Base-by-base conservation (phyloP, 2,888 invertebrate species). In the Tortrix viridana region DNA sequence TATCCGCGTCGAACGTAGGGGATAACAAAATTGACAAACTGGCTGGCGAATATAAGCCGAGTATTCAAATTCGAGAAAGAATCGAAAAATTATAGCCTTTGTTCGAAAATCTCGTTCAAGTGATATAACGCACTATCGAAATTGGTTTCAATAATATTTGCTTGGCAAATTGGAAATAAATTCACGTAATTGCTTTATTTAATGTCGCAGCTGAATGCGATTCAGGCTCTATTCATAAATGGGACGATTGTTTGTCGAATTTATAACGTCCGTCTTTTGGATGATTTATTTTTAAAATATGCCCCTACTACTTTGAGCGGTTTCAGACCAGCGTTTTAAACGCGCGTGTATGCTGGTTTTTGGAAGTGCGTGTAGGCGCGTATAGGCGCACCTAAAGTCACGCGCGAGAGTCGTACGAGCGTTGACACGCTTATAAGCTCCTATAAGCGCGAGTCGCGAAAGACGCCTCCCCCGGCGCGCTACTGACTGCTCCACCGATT, bases 101-200 rank as follows among this genome's bases (percentile, higher is more conserved):
- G 82, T 84, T 82, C 77, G 73, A 74, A 81, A 85, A 85, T 88
- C 82, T 84, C 81, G 75, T 74, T 76, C 78, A 76, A 83, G 76
- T 79, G 75, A 79, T 76, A 79, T 70, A 72, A 72, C 71, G 82
- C 86, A 87, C 86, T 90, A 91, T 89, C 84, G 85, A 82, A 86
- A 90, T 90, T 89, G 86, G 80, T 83, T 78, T 82, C 85, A 79
- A 89, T 89, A 84, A 86, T 85, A 85, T 86, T 85, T 84, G 77
- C 81, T 74, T 74, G 71, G 73, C 71, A 80, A 76, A 83, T 80
- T 83, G 82, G 80, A 77, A 77, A 89, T 89, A 88, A 86, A 89
- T 89, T 86, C 74, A 77, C 73, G 76, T 88, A 87, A 88, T 88
- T 88, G 84, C 79, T 74, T 57, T 72, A 71, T 76, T 83, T 85